phyloP scores from a whole-genome alignment of 64 coral and sea anemone species.

The Astreopora myriophthalma region DNA sequence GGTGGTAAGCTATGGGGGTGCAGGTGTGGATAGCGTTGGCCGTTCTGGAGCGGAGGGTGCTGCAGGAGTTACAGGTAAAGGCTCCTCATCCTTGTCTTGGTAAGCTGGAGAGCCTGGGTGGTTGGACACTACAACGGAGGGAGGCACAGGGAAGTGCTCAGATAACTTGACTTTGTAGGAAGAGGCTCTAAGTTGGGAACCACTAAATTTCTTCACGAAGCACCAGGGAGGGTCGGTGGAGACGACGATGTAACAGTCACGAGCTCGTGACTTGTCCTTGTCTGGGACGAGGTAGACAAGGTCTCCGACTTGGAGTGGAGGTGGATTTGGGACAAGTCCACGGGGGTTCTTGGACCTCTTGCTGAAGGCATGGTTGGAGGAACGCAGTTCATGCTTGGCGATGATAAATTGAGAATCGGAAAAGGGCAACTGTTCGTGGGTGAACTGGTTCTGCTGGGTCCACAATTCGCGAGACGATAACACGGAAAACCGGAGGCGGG shows the following conservation, averaged over 20 bases:
- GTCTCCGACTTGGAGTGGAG: not conserved
- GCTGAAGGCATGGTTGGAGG: slow-evolving; percentile 32
- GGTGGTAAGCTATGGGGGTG: not conserved
- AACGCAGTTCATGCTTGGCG: slow-evolving; percentile 17
- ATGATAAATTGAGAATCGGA: slow-evolving; percentile 51
- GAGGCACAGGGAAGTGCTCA: slow-evolving; percentile 39
- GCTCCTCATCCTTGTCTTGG: not conserved
- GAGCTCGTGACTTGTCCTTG: slow-evolving; percentile 23
- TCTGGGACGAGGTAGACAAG: slow-evolving; percentile 62
- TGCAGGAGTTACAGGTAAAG: not conserved
- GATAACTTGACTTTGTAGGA: slow-evolving; percentile 59
- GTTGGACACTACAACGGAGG: not conserved
- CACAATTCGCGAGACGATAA: slow-evolving; percentile 61
- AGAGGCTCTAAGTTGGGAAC: slow-evolving; percentile 38
- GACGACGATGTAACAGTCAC: slow-evolving; percentile 53
- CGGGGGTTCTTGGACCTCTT: slow-evolving; percentile 33
- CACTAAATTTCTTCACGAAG: slow-evolving; percentile 50
- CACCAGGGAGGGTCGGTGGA: slow-evolving; percentile 13
- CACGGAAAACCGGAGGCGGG: slow-evolving; percentile 17
- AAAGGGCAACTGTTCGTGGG: slow-evolving; percentile 49
- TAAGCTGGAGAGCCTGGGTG: not conserved
- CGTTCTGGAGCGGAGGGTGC: not conserved
- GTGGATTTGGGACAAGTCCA: not conserved
- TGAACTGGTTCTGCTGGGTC: slow-evolving; percentile 65
- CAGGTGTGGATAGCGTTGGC: not conserved